A percentile compares a stretch with the other conserved stretches of the same genome.
Evolutionary conservation across 2,797 vertebrate species (phyloP).

Genomic region (Odontamblyopus rebecca): DNA sequence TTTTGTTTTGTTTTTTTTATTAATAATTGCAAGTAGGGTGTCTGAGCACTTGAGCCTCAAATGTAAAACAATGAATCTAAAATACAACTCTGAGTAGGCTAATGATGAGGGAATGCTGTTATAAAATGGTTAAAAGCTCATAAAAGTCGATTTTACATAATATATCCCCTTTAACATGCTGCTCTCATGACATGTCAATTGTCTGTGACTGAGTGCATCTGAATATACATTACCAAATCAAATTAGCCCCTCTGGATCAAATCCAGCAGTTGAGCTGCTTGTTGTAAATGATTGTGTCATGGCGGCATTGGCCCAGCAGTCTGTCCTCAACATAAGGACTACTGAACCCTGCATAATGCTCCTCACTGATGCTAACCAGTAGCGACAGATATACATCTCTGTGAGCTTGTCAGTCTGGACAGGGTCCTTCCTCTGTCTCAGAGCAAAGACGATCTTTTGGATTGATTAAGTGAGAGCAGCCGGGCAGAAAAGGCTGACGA

Average conservation of each 20-base stretch:
- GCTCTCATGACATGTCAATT: constrained; percentile 31
- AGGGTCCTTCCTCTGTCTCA: constrained; percentile 72
- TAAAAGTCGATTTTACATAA: too few relatives aligned
- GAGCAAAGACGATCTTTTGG: constrained; percentile 73
- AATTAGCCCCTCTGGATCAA: constrained; percentile 47
- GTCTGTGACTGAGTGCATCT: constrained; percentile 35
- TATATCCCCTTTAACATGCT: constrained; percentile 7
- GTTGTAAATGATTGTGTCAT: constrained; percentile 47
- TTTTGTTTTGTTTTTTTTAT: too few relatives aligned
- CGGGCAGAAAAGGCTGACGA: constrained; percentile 71
- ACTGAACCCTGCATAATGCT: constrained; percentile 63
- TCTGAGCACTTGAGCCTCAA: too few relatives aligned
- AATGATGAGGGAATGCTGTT: too few relatives aligned
- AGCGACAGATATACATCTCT: constrained; percentile 76
- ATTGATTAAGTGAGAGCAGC: constrained; percentile 75
- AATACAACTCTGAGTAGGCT: too few relatives aligned
- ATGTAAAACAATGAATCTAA: too few relatives aligned
- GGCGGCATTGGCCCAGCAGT: constrained; percentile 25
- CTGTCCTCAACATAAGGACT: constrained; percentile 55
- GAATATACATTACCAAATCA: constrained; percentile 46
- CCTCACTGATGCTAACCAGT: constrained; percentile 67
- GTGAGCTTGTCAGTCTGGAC: constrained; percentile 67
- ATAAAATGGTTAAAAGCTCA: too few relatives aligned
- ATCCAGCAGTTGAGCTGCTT: constrained; percentile 38
- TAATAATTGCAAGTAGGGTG: too few relatives aligned